These are phyloP conservation scores for Nilaparvata lugens DNA, from an alignment of 1,140 invertebrate genomes.

Conservation along the genomic window DNA sequence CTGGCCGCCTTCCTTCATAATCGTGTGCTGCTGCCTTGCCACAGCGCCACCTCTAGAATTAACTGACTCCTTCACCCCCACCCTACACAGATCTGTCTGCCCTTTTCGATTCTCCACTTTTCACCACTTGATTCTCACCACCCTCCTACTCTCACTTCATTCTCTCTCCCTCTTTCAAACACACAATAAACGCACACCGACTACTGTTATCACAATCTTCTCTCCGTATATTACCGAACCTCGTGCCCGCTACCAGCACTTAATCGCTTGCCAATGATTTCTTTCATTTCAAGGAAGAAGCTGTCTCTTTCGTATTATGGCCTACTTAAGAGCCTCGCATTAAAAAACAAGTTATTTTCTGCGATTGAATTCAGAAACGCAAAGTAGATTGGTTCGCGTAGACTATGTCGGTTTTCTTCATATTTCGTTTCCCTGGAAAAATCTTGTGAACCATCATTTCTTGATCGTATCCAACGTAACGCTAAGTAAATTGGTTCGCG, in stretches of 20 bases:
- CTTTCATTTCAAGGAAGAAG: slow-evolving; percentile 11
- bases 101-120: slow-evolving; percentile 7
- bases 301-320: neutral
- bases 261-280: neutral
- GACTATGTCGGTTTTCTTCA: no score
- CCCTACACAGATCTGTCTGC: slow-evolving; percentile 12
- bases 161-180: slow-evolving; percentile 1
- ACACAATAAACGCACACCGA: neutral
- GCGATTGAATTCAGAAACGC: neutral
- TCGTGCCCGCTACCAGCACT: slow-evolving; percentile 10
- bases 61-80: slow-evolving; percentile 2
- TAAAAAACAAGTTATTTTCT: slow-evolving; percentile 8
- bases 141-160: neutral
- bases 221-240: no score
- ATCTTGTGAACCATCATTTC: no score
- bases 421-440: no score
- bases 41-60: slow-evolving; percentile 3
- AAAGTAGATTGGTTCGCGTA: no score
- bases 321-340: neutral
- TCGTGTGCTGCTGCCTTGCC: neutral
- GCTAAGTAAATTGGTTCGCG: no score
- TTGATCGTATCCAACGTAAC: neutral
- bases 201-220: slow-evolving; percentile 10
- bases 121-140: neutral
- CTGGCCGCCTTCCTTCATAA: slow-evolving; percentile 12